Evolutionary conservation across 1,140 invertebrate genomes (phyloP).

Genomic region (Anastrepha obliqua): DNA sequence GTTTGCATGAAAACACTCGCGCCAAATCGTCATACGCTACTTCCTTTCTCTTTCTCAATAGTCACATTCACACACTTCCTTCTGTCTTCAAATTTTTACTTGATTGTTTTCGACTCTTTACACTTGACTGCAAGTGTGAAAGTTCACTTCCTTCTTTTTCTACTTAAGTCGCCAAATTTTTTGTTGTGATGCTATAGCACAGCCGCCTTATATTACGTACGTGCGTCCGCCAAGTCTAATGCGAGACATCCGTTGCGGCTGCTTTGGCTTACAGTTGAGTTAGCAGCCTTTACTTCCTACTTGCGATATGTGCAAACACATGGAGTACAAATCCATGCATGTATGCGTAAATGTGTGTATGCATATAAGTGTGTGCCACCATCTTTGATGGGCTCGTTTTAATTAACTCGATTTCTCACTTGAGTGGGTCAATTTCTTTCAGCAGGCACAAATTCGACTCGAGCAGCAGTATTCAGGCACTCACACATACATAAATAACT

Average conservation of each 20-base stretch:
- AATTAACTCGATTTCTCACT: constrained; percentile 74
- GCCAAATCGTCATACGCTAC: background rate
- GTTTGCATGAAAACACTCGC: constrained; percentile 27
- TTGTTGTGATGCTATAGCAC: constrained; percentile 6
- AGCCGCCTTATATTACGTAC: background rate
- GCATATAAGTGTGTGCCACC: background rate
- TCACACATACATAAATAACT: background rate
- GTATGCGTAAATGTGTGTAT: background rate
- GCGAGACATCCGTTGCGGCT: constrained; percentile 69
- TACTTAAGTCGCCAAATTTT: constrained; percentile 53
- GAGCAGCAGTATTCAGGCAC: background rate
- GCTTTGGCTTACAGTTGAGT: constrained; percentile 7
- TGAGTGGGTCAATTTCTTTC: constrained; percentile 62
- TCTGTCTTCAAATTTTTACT: background rate
- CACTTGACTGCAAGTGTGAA: constrained; percentile 66
- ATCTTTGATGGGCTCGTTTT: constrained; percentile 59
- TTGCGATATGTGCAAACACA: background rate
- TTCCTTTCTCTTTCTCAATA: too few relatives aligned
- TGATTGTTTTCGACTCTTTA: constrained; percentile 64
- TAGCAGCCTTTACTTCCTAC: constrained; percentile 37
- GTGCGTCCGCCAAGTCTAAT: constrained; percentile 61
- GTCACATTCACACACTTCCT: background rate
- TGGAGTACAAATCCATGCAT: background rate
- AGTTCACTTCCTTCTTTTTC: constrained; percentile 54
- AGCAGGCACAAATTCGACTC: background rate